phyloP scores from a whole-genome alignment of 2,113 vertebrate genomes.

The Ardeotis arabs region DNA sequence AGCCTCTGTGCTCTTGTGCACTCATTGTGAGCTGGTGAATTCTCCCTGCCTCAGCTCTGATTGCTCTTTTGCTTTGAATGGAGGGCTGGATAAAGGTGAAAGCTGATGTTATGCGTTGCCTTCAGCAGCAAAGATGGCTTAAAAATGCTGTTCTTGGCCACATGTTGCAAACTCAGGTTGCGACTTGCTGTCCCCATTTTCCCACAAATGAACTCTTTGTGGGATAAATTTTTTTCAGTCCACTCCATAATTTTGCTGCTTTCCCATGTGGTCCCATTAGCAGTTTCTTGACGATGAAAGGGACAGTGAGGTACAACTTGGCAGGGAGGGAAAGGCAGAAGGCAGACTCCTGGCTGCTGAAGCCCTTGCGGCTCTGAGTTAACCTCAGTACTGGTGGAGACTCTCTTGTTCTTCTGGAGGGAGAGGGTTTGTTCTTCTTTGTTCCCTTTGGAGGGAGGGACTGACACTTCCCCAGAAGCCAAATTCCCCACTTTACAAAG shows the following conservation, averaged over 20 bases:
- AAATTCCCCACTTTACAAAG: neutral
- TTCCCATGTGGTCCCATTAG: neutral
- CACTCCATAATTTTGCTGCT: neutral
- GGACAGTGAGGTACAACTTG: neutral
- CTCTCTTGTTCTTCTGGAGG: too few relatives aligned
- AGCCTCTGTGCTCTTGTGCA: neutral
- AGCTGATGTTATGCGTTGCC: neutral
- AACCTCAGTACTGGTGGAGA: neutral
- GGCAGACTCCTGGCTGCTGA: neutral
- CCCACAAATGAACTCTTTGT: neutral
- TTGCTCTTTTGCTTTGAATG: neutral
- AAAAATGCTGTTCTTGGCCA: neutral
- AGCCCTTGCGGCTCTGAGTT: neutral
- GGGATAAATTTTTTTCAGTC: neutral
- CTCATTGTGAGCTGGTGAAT: neutral
- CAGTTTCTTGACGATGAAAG: neutral
- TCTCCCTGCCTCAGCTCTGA: neutral
- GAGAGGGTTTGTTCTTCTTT: too few relatives aligned
- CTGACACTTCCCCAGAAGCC: neutral
- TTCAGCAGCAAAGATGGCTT: neutral
- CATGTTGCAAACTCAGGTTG: neutral
- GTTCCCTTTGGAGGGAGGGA: neutral
- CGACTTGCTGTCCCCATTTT: neutral
- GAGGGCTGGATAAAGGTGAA: neutral
- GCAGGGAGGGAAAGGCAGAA: neutral